Percentiles rank a stretch among this genome's conserved stretches.
Conservation (phyloP, 2,113 vertebrate genomes). For the Prietella phreatophila region DNA sequence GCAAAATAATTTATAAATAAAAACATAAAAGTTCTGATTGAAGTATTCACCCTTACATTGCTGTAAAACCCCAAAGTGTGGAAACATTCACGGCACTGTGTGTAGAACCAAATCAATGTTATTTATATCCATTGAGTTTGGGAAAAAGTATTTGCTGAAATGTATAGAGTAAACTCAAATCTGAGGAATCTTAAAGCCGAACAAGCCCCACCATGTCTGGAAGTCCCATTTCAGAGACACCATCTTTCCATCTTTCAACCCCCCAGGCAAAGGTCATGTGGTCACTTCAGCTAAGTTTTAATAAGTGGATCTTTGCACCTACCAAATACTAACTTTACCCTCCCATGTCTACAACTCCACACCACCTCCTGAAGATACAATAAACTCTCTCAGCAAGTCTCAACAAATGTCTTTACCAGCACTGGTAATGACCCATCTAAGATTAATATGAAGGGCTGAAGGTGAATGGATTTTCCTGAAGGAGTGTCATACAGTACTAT, state of each 20-base stretch:
- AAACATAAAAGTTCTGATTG: neutral
- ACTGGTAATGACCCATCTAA: slow-evolving; percentile 2
- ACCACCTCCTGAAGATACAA: slow-evolving; percentile 41
- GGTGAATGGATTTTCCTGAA: neutral
- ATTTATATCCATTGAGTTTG: neutral
- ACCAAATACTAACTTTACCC: slow-evolving; percentile 13
- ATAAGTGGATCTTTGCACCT: slow-evolving; percentile 16
- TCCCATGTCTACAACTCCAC: slow-evolving; percentile 5
- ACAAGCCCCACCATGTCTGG: neutral
- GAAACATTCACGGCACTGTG: neutral
- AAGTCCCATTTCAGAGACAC: slow-evolving; percentile 46
- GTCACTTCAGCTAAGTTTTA: slow-evolving; percentile 52
- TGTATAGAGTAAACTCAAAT: neutral
- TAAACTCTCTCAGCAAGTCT: slow-evolving; percentile 21
- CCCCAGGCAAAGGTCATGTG: slow-evolving; percentile 52
- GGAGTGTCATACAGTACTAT: neutral
- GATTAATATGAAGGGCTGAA: neutral
- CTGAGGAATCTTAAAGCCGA: neutral
- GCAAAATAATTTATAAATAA: slow-evolving; percentile 13
- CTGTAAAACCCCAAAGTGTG: neutral
- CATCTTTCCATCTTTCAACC: slow-evolving; percentile 39
- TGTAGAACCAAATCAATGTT: neutral
- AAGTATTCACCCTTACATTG: neutral
- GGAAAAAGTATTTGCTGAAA: neutral
- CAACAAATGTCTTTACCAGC: slow-evolving; percentile 22